These are phyloP conservation scores for Limosa lapponica DNA, from an alignment of 2,797 vertebrate species.

Conservation along the genomic window DNA sequence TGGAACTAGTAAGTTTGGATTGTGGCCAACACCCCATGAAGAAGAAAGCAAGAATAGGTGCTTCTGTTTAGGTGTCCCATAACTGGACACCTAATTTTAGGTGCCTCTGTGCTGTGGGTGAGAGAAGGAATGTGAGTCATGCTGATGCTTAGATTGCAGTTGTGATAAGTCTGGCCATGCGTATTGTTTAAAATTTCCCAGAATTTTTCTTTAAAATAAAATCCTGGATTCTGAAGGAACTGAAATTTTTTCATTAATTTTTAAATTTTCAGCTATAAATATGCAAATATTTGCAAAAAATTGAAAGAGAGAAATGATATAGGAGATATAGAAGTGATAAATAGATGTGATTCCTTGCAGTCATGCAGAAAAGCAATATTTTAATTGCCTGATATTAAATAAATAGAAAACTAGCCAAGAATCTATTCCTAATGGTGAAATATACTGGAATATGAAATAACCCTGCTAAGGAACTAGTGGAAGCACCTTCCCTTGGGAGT, in stretches of 20 bases:
- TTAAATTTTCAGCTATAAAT: neutral
- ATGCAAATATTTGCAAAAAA: neutral
- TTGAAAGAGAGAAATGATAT: neutral
- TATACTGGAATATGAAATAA: neutral
- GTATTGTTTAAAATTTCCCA: neutral
- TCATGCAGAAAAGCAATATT: neutral
- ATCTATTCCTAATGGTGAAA: neutral
- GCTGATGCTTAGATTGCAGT: neutral
- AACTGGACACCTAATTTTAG: neutral
- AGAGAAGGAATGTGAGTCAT: neutral
- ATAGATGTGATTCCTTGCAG: neutral
- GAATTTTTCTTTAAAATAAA: neutral
- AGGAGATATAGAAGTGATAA: neutral
- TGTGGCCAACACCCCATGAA: fast-evolving
- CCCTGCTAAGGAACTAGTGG: neutral
- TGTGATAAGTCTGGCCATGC: neutral
- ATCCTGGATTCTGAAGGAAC: neutral
- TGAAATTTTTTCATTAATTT: neutral
- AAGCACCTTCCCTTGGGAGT: neutral
- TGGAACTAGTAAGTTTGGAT: neutral
- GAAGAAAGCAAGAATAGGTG: neutral
- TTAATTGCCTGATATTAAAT: neutral
- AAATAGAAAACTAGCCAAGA: neutral
- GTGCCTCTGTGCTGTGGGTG: neutral
- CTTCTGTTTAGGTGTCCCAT: neutral